phyloP scores from a whole-genome alignment of 2,113 vertebrate genomes.

The Tachysurus fulvidraco region DNA sequence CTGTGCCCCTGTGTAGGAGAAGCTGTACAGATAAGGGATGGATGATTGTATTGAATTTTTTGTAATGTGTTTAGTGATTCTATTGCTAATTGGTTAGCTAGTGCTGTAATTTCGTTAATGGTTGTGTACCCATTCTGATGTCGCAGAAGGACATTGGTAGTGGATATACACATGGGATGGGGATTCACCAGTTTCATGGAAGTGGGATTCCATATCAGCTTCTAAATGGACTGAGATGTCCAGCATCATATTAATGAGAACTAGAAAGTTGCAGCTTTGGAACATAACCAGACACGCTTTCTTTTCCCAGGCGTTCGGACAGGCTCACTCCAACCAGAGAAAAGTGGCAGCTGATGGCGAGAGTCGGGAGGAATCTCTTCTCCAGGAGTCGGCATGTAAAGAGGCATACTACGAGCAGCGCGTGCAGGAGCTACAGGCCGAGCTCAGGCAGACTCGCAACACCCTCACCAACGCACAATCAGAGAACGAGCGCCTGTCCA shows the following conservation, averaged over 20 bases:
- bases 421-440: conserved; percentile 91
- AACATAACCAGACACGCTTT: background rate
- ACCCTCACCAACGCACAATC: conserved; percentile 84
- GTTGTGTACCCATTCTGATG: background rate
- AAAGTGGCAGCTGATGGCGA: conserved; percentile 97
- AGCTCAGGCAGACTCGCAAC: conserved; percentile 86
- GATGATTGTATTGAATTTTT: background rate
- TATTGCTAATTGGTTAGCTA: background rate
- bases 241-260: background rate
- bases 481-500: conserved; percentile 88
- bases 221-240: background rate
- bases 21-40: background rate
- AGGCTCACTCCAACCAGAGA: conserved; percentile 92
- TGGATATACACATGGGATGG: background rate
- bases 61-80: background rate
- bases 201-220: background rate
- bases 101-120: background rate
- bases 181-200: background rate
- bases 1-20: too few species aligned
- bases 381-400: conserved; percentile 95
- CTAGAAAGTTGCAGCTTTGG: background rate
- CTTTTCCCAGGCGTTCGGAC: conserved; percentile 86
- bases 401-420: conserved; percentile 94
- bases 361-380: conserved; percentile 94
- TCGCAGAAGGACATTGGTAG: background rate